A percentile compares a stretch with the other conserved stretches of the same genome.
Conservation (phyloP, 2,113 vertebrate species). For the Camelus dromedarius region DNA sequence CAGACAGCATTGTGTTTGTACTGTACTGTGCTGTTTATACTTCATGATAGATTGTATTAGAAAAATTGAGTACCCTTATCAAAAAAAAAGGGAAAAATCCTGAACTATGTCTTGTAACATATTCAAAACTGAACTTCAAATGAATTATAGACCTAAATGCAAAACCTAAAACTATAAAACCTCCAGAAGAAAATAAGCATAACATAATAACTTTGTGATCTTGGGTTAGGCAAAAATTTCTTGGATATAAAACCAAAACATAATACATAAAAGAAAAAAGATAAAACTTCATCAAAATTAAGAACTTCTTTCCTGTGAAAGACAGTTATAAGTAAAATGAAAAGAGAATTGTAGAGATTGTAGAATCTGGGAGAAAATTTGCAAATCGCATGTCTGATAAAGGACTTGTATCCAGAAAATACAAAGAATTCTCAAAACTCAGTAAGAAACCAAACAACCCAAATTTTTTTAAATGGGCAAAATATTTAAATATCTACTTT, state of each 20-base stretch:
- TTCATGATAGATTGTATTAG: neutral
- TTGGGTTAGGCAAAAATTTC: neutral
- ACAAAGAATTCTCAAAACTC: neutral
- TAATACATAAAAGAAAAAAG: neutral
- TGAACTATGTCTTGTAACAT: neutral
- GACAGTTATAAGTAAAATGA: neutral
- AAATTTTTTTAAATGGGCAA: neutral
- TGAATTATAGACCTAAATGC: neutral
- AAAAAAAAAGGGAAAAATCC: neutral
- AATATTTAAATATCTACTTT: neutral
- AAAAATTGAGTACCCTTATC: neutral
- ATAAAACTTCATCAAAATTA: conserved; percentile 28
- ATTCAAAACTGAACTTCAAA: neutral
- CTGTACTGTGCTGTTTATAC: too few species aligned
- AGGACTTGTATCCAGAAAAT: neutral
- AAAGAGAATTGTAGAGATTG: neutral
- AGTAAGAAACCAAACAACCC: neutral
- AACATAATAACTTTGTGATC: neutral
- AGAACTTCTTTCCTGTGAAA: neutral
- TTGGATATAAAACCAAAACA: neutral
- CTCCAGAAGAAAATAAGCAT: neutral
- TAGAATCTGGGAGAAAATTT: neutral
- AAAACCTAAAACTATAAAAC: too few species aligned
- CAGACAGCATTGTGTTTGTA: neutral
- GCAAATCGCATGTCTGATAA: neutral